Percentiles rank a stretch among this genome's conserved stretches.
These are phyloP conservation scores for Thymelicus acteon DNA, from an alignment of 2,888 invertebrate species.

Conservation along the genomic window DNA sequence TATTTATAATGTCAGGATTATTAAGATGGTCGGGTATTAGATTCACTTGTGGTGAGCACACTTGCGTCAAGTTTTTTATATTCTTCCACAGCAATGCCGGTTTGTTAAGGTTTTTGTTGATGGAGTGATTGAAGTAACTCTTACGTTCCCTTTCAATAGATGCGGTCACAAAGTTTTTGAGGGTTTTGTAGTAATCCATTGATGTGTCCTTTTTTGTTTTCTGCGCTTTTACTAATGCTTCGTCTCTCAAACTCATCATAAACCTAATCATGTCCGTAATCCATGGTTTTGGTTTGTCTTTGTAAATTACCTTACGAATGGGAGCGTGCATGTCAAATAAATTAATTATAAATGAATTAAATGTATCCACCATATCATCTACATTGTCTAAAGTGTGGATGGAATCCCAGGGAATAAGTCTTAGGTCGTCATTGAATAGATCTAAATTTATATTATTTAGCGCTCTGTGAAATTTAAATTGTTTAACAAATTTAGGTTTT, in stretches of 20 bases:
- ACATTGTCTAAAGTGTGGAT: neutral
- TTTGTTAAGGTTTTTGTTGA: neutral
- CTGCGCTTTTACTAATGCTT: too few relatives aligned
- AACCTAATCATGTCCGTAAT: too few relatives aligned
- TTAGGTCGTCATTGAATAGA: neutral
- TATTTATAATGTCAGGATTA: constrained; percentile 37
- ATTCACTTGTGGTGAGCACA: neutral
- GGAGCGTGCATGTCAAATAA: too few relatives aligned
- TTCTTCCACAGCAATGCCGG: neutral
- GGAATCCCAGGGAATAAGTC: neutral
- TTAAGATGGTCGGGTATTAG: constrained; percentile 7
- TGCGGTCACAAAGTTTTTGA: too few relatives aligned
- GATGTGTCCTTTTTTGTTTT: too few relatives aligned
- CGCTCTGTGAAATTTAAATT: neutral
- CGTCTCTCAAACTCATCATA: too few relatives aligned
- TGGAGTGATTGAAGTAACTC: too few relatives aligned
- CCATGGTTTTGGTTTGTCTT: too few relatives aligned
- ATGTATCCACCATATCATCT: constrained; percentile 23
- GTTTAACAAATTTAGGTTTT: constrained; percentile 9
- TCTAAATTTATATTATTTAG: neutral
- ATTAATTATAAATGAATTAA: too few relatives aligned
- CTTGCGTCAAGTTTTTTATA: neutral
- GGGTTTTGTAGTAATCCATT: too few relatives aligned
- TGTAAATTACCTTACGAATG: too few relatives aligned
- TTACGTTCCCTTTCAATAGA: too few relatives aligned